Percentiles rank a stretch among this genome's conserved stretches.
phyloP scores from a whole-genome alignment of 1,140 invertebrate genomes.

The Drosophila takahashii region DNA sequence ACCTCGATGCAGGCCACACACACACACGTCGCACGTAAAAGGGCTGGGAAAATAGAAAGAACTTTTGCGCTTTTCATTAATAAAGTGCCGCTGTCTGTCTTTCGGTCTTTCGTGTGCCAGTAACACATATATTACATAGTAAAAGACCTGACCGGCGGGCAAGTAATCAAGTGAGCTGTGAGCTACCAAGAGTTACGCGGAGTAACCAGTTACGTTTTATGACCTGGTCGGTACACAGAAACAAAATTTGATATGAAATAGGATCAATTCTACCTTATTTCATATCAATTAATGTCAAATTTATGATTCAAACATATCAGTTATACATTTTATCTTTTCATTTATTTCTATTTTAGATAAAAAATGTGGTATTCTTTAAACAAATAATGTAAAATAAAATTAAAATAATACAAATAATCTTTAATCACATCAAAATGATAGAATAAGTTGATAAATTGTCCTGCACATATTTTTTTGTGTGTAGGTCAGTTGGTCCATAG shows the following conservation, averaged over 20 bases:
- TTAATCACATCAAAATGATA: no score
- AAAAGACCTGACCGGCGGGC: constrained; percentile 21
- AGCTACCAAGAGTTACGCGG: constrained; percentile 43
- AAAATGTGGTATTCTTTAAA: no score
- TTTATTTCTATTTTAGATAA: no score
- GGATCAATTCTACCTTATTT: no score
- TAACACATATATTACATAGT: constrained; percentile 74
- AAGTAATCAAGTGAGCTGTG: constrained; percentile 35
- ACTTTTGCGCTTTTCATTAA: constrained; percentile 81
- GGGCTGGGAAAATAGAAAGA: constrained; percentile 47
- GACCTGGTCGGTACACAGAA: constrained; percentile 23
- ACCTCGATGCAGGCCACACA: constrained; percentile 68
- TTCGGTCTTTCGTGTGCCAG: constrained; percentile 44
- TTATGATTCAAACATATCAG: no score
- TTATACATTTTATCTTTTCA: no score
- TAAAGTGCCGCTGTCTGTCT: constrained; percentile 56
- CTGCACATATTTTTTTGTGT: no score
- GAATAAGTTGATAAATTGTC: no score
- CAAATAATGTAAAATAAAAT: no score
- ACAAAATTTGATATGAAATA: no score
- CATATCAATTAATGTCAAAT: no score
- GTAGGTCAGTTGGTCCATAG: constrained; percentile 16
- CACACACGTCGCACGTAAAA: constrained; percentile 26
- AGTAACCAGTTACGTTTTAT: constrained; percentile 81
- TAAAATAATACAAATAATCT: no score